Base-by-base conservation (phyloP, 1,140 invertebrate species). In the Aethina tumida region DNA sequence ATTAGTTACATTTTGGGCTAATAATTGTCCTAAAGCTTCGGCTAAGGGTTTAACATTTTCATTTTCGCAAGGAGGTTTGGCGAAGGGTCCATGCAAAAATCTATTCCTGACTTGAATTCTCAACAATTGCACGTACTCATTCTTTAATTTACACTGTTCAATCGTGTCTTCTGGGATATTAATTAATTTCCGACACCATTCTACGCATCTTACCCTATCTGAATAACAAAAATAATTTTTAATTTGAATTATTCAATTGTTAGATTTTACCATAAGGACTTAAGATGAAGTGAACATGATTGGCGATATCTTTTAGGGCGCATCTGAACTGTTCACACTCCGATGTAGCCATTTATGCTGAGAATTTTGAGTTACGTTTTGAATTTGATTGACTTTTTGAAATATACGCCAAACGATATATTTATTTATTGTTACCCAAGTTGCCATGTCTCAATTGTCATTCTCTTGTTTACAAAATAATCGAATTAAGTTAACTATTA, bases 201-300 rank as follows among this genome's bases (percentile, higher is more conserved):
- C 66, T 3, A 56, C 52, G 41, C 64, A 66, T 46, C 65, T 45
- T n/a, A 69, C 66, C 36, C 68, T 51, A 52, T 70, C 67, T 69
- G 19, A 7, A 38, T 31, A 33, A 14, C 12, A 25, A n/a, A n/a
- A n/a, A n/a, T 35, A 39, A 29, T 22, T 24, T 16, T 25, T 31
- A 34, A 10, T 14, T 6, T 31, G 21, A n/a, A 21, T 15, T 1
- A 29, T 10, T 7, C 3, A 9, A 29, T 17, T 37, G 14, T 14
- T 5, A 3, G 5, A 14, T 4, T 13, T 39, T 53, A 62, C 59
- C 60, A 39, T 59, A 62, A 2, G 60, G 51, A 39, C 47, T 57
- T 17, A 50, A 36, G 16, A 62, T 39, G 31, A 49, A 45, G 20
- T 49, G 45, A 6, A 55, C 46, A 43, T 61, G 39, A 7, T 32